A percentile compares a stretch with the other conserved stretches of the same genome.
Evolutionary conservation across 2,113 vertebrate genomes (phyloP).

Genomic region (Chloropsis cyanopogon): DNA sequence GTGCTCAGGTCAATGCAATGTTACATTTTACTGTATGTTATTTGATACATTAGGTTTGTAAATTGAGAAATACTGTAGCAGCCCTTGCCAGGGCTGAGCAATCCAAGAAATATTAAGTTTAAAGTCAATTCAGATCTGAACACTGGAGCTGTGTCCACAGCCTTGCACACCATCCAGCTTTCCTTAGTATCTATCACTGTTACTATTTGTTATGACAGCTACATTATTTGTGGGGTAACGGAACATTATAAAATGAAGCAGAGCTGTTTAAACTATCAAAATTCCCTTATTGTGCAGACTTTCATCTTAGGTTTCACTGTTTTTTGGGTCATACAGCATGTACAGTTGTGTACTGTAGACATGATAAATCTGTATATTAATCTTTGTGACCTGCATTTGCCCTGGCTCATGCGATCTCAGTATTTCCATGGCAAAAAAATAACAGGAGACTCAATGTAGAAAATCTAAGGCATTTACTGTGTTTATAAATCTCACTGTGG

Average conservation of each 20-base stretch:
- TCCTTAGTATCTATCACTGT: constrained; percentile 10
- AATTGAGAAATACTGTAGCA: background rate
- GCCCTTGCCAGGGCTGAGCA: background rate
- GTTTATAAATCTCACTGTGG: constrained; percentile 9
- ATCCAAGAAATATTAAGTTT: constrained; percentile 27
- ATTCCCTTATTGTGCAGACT: constrained; percentile 6
- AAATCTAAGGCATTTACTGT: constrained; percentile 22
- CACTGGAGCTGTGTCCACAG: background rate
- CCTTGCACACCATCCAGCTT: background rate
- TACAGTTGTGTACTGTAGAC: background rate
- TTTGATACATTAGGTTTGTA: constrained; percentile 9
- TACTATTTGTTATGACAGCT: constrained; percentile 55
- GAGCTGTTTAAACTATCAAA: constrained; percentile 33
- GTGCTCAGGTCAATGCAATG: background rate
- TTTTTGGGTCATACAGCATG: background rate
- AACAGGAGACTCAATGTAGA: background rate
- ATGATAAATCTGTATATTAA: constrained; percentile 39
- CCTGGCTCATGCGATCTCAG: background rate
- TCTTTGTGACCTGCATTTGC: background rate
- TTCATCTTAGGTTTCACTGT: background rate
- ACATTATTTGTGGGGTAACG: constrained; percentile 48
- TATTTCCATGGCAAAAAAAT: constrained; percentile 5
- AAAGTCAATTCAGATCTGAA: background rate
- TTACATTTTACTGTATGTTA: background rate
- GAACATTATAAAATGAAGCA: constrained; percentile 28